Evolutionary conservation across 2,113 vertebrate species (phyloP), one percentile per base, ranked within the genome.

Genomic region (Melanostigma gelatinosum): DNA sequence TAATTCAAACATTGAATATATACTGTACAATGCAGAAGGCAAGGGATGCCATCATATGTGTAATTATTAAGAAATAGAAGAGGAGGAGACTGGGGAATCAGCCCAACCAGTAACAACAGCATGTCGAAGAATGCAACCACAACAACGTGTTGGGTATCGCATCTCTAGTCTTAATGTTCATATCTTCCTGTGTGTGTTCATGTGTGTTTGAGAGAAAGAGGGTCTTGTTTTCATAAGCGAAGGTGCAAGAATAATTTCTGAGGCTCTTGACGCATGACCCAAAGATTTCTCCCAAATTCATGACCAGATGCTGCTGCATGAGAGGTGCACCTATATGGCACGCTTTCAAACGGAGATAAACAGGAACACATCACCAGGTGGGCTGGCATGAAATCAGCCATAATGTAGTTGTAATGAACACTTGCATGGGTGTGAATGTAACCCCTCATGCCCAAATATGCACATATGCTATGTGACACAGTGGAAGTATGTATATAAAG

Each of bases 241-340:
- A 72, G 44, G 34, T 29, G 12, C 12, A 72, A 50, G n/a, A 61
- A 72, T 38, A 40, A 40, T 77, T 67, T 48, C 20, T 27, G n/a
- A 73, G 55, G 61, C 63, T 61, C 48, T 75, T 52, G 52, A 69
- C 3, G 72, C 64, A 61, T 72, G 75, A 86, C 58, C 69, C 52
- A 50, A 62, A 60, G 36, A 77, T 77, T 65, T 74, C 44, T 64
- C 40, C 55, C 61, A 73, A 85, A 84, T 79, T 74, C 67, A 65
- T 66, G 60, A 77, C 16, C 54, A 82, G 75, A 72, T 84, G 75
- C 71, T 72, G 64, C 74, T 64, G 55, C 73, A 50, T 3, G 24
- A 82, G 34, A 62, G 44, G n/a, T 54, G 42, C 75, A 86, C 70
- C 40, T 44, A 44, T 79, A 24, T 24, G 65, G 63, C 72, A 68